These are phyloP conservation scores for Diuraphis noxia DNA, from an alignment of 1,140 invertebrate genomes.

Conservation along the genomic window DNA sequence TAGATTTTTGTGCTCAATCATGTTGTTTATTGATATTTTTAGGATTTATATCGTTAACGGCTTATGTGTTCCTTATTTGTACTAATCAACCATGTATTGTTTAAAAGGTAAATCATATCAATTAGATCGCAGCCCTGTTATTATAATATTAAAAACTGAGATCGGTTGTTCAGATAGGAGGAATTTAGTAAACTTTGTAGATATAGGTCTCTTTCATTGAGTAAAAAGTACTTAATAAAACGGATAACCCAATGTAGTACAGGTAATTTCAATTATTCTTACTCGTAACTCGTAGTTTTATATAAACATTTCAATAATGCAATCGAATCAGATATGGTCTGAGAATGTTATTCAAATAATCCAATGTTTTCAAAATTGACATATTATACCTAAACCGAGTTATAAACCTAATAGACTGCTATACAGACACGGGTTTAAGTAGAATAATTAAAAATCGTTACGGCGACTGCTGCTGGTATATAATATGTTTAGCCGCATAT, in stretches of 20 bases:
- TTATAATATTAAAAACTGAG: not conserved
- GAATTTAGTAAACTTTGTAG: not conserved
- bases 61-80: too few relatives aligned
- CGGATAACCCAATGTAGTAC: not conserved
- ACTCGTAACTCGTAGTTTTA: not conserved
- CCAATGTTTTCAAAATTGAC: not conserved
- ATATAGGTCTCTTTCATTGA: not conserved
- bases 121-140: too few relatives aligned
- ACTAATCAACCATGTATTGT: too few relatives aligned
- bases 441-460: conserved; percentile 2
- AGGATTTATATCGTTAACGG: too few relatives aligned
- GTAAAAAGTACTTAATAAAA: not conserved
- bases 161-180: rapidly evolving
- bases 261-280: not conserved
- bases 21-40: too few relatives aligned
- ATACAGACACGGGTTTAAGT: not conserved
- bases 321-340: not conserved
- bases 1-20: too few relatives aligned
- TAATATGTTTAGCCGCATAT: not conserved
- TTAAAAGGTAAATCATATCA: too few relatives aligned
- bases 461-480: not conserved
- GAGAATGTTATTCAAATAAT: not conserved
- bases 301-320: not conserved
- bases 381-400: not conserved
- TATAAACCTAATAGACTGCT: too few relatives aligned